A percentile compares a stretch with the other conserved stretches of the same genome.
These are phyloP conservation scores for Intellagama lesueurii DNA, from an alignment of 2,797 vertebrate species.

Conservation along the genomic window DNA sequence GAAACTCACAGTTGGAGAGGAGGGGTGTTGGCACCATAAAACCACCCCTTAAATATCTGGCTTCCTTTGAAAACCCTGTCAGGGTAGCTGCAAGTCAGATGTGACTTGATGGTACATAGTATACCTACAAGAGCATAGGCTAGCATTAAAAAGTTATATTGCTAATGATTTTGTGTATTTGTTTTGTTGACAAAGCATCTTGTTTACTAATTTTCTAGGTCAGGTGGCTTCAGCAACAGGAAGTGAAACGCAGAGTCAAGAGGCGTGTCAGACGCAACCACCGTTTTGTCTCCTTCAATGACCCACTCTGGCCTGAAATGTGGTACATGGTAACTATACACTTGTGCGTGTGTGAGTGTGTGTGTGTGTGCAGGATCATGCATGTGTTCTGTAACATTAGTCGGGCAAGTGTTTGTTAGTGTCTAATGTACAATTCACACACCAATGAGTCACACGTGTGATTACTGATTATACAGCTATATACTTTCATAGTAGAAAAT, in stretches of 20 bases:
- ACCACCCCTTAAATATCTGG: too few species aligned
- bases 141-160: neutral
- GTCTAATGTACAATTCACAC: neutral
- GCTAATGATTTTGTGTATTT: neutral
- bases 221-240: conserved; percentile 90
- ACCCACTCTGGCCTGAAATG: conserved; percentile 94
- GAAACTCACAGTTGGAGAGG: too few species aligned
- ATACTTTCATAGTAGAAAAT: neutral
- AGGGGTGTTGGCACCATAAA: too few species aligned
- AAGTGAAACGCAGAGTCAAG: conserved; percentile 89
- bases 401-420: neutral
- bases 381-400: neutral
- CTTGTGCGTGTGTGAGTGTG: neutral
- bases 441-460: too few species aligned
- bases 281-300: conserved; percentile 84
- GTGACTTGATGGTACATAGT: too few species aligned
- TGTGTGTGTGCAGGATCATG: neutral
- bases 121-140: neutral
- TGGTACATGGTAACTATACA: conserved; percentile 91
- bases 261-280: conserved; percentile 78
- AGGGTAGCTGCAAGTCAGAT: too few species aligned
- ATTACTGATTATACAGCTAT: neutral
- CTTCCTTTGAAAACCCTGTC: too few species aligned
- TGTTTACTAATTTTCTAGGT: conserved; percentile 77
- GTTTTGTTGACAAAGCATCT: neutral